Percentiles rank a stretch among this genome's conserved stretches.
phyloP scores from a whole-genome alignment of 37 sponge, comb jelly and placozoan genomes.

The Dysidea cf. avara region DNA sequence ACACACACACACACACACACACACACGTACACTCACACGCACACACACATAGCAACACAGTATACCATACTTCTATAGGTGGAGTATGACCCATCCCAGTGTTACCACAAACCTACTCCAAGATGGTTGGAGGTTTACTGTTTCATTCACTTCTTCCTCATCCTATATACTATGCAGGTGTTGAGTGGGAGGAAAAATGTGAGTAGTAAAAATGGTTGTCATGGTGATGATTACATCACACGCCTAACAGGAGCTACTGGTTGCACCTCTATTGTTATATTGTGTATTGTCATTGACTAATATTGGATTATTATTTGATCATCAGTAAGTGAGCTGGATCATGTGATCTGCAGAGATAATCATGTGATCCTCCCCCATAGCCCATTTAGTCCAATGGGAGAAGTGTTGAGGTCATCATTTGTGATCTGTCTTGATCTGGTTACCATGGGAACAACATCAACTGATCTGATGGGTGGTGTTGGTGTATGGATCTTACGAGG shows the following conservation, averaged over 20 bases:
- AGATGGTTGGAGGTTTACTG: slow-evolving; percentile 62
- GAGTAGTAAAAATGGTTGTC: neutral
- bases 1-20: slow-evolving; percentile 24
- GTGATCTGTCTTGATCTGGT: no score
- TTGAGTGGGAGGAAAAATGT: slow-evolving; percentile 18
- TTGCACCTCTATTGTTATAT: slow-evolving; percentile 17
- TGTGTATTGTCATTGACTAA: slow-evolving; percentile 57
- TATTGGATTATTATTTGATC: slow-evolving; percentile 77
- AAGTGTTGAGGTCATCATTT: no score
- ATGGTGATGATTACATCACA: neutral
- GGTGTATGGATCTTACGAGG: no score
- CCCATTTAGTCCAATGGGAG: no score
- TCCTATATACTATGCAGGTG: slow-evolving; percentile 33
- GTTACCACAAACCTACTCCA: slow-evolving; percentile 43
- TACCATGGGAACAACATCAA: no score
- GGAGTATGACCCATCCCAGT: slow-evolving; percentile 16
- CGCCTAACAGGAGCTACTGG: slow-evolving; percentile 22
- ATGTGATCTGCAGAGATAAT: no score
- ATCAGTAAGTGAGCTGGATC: slow-evolving; percentile 7
- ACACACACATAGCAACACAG: neutral
- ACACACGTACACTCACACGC: slow-evolving; percentile 8
- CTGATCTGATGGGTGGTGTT: no score
- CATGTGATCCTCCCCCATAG: no score
- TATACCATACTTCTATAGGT: slow-evolving; percentile 10
- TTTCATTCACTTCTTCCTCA: slow-evolving; percentile 54